Conservation (phyloP, 2,113 vertebrate species). For the Hippocampus mohnikei region DNA sequence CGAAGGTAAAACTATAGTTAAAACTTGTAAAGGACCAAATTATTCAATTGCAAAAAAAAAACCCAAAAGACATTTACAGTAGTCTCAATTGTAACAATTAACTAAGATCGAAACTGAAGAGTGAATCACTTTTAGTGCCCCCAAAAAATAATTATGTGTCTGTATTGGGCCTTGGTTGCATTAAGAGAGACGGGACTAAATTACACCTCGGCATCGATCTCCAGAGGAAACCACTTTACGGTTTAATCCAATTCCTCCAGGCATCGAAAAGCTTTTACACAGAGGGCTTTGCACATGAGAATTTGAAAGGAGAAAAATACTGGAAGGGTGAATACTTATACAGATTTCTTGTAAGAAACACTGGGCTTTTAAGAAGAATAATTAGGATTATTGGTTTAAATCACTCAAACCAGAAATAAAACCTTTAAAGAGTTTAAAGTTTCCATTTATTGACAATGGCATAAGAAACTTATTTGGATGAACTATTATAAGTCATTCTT, state of each 20-base stretch:
- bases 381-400: not conserved
- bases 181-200: conserved; percentile 25
- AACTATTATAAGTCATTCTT: not conserved
- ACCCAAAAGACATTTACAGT: too few species aligned
- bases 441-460: conserved; percentile 48
- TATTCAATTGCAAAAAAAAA: too few species aligned
- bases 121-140: not conserved
- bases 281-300: conserved; percentile 34
- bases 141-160: not conserved
- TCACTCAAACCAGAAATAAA: not conserved
- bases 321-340: conserved; percentile 2
- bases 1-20: too few species aligned
- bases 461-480: conserved; percentile 14
- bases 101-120: not conserved
- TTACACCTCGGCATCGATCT: conserved; percentile 62
- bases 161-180: conserved; percentile 10
- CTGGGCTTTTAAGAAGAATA: not conserved
- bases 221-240: conserved; percentile 59
- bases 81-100: not conserved
- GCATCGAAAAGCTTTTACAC: conserved; percentile 65
- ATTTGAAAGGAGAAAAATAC: conserved; percentile 22
- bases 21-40: too few species aligned
- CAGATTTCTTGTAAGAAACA: not conserved
- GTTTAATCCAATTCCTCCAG: conserved; percentile 67
- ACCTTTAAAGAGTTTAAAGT: conserved; percentile 8